These are phyloP conservation scores for Eilema caniola DNA, from an alignment of 2,888 invertebrate species.

Conservation along the genomic window DNA sequence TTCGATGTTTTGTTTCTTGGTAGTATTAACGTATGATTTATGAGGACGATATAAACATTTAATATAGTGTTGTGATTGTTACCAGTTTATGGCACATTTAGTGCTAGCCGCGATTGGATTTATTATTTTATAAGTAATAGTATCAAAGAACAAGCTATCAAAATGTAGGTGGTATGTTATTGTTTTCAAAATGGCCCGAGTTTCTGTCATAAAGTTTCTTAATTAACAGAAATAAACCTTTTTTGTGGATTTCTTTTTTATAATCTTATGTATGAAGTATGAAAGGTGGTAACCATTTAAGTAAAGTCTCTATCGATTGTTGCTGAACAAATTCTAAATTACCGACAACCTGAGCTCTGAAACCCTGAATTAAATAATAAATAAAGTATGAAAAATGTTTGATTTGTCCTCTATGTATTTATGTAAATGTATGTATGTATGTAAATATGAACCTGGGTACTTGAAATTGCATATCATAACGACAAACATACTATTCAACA, in stretches of 20 bases:
- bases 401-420: too few relatives aligned
- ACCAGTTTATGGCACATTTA: conserved; percentile 7
- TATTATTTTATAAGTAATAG: not conserved
- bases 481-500: too few relatives aligned
- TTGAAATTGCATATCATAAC: too few relatives aligned
- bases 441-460: too few relatives aligned
- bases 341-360: too few relatives aligned
- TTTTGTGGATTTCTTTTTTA: too few relatives aligned
- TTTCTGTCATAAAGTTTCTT: not conserved
- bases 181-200: not conserved
- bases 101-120: not conserved
- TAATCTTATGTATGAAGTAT: not conserved
- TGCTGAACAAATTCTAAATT: too few relatives aligned
- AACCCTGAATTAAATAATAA: too few relatives aligned
- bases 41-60: not conserved
- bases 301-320: too few relatives aligned
- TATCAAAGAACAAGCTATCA: not conserved
- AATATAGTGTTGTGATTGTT: conserved; percentile 4
- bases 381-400: too few relatives aligned
- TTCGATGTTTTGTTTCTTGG: conserved; percentile 17
- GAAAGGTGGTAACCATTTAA: too few relatives aligned
- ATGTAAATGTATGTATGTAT: too few relatives aligned
- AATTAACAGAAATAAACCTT: not conserved
- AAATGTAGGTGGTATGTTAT: not conserved
- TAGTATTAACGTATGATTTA: conserved; percentile 21